Evolutionary conservation across 2,113 vertebrate genomes (phyloP), one percentile per base, ranked within the genome.

Genomic region (Rafetus swinhoei): DNA sequence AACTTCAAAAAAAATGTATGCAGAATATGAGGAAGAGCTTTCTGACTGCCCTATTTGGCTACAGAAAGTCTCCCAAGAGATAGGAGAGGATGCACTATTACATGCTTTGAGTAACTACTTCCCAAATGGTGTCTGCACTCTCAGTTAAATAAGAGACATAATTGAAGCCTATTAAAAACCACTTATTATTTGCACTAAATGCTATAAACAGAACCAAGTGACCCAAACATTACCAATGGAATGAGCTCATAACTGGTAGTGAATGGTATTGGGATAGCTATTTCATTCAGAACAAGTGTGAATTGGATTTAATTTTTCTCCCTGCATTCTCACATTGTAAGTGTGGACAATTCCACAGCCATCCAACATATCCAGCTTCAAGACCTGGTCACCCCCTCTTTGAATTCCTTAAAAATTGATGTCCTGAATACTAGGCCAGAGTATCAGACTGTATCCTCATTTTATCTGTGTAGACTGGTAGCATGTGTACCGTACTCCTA

Each of bases 401-500:
- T 52, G 19, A 82, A 39, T 77, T 50, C 94, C 88, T 90, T 93
- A 79, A 79, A 52, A 93, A 97, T 88, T 95, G 89, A 95, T 96
- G 93, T 90, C 92, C 89, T 97, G 95, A 92, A 86, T 81, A 35
- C 88, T 72, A 25, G 8, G 8, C 85, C 88, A 93, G 60, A 29
- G 53, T 81, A 90, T 82, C 24, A 87, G 88, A 27, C 59, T 84
- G 79, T 85, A 95, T 53, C 95, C 95, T 95, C 86, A 87, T 91
- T 96, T 94, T 87, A 95, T 96, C 95, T 93, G 8, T 94, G 91
- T 77, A 93, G 53, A 10, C 81, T 88, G 21, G 56, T 50, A 50
- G 39, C 21, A 60, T 25, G 13, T 62, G 27, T 27, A 32, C 11
- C 57, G 89, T 82, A 91, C 65, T 87, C 93, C 77, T 84, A 81